Base-by-base conservation (phyloP, 1,140 invertebrate genomes). In the Asobara japonica region DNA sequence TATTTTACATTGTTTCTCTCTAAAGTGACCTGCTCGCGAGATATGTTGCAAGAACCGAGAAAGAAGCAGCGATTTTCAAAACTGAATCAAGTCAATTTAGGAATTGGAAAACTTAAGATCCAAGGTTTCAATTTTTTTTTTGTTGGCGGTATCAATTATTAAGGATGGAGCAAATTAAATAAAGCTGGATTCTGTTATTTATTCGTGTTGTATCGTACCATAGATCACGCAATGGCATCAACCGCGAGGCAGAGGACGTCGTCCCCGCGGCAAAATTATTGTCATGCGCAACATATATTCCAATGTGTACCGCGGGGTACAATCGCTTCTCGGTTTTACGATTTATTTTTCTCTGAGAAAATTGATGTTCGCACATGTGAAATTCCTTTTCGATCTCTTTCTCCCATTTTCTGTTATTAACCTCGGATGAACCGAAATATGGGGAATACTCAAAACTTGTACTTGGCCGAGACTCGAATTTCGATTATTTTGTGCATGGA, bases 331-430 rank as follows among this genome's bases (percentile, higher is more conserved):
- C 65, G 45, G 20, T 22, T 22, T 8, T 2, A 31, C 77, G 76
- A 82, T 83, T 81, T 80, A 82, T 83, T 83, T 83, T 83, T 80
- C 77, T 76, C 73, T 56, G 61, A 64, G 65, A 73, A n/a, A 80
- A 82, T 79, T 76, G 76, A 79, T 77, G 75, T 71, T 75, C 64
- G n/a, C 64, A 73, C 73, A 73, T 38, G 38, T 45, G 31, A 1
- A 56, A 38, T 62, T 65, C 22, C n/a, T 70, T 48, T 22, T 45
- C 20, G 36, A 29, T 72, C 30, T 72, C 48, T 72, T 45, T 56
- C 71, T 11, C 20, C 29, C 48, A 29, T 29, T 33, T 36, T n/a
- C 10, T 20, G 13, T 38, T 60, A 11, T 25, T 69, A 68, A 68
- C 65, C 16, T 68, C 18, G 65, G 41, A 51, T 30, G 13, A 45